These are phyloP conservation scores for Tringa solitaria DNA, from an alignment of 2,113 vertebrate genomes.

Conservation along the genomic window DNA sequence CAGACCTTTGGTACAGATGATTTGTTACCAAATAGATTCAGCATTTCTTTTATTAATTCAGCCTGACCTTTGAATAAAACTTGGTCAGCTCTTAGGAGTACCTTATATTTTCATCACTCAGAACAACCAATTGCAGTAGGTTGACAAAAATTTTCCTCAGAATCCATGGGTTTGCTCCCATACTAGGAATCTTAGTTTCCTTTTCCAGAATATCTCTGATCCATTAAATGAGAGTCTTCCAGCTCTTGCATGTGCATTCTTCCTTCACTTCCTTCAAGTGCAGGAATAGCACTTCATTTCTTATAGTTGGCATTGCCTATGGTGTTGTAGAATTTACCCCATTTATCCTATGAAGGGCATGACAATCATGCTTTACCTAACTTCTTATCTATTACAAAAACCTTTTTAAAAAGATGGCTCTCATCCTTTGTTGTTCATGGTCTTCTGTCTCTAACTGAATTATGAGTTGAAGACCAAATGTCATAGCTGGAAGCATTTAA, in stretches of 20 bases:
- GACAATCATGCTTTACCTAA: background rate
- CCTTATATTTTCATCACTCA: background rate
- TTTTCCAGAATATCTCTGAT: background rate
- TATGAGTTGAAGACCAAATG: background rate
- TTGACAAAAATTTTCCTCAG: background rate
- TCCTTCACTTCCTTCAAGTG: background rate
- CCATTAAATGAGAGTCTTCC: background rate
- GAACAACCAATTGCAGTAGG: background rate
- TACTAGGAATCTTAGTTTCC: background rate
- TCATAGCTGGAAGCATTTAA: background rate
- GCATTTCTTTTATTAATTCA: background rate
- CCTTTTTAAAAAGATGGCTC: background rate
- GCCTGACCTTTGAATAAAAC: background rate
- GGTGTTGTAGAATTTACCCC: background rate
- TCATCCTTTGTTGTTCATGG: background rate
- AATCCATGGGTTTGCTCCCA: background rate
- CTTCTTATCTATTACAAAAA: background rate
- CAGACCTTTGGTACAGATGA: background rate
- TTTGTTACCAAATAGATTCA: background rate
- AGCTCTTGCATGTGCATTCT: background rate
- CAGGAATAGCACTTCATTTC: background rate
- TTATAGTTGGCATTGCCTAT: background rate
- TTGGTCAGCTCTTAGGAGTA: background rate
- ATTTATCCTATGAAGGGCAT: background rate
- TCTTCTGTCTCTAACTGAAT: background rate